Evolutionary conservation across 2,888 invertebrate species (phyloP), one percentile per base, ranked within the genome.

Genomic region (Ethmia dodecea): DNA sequence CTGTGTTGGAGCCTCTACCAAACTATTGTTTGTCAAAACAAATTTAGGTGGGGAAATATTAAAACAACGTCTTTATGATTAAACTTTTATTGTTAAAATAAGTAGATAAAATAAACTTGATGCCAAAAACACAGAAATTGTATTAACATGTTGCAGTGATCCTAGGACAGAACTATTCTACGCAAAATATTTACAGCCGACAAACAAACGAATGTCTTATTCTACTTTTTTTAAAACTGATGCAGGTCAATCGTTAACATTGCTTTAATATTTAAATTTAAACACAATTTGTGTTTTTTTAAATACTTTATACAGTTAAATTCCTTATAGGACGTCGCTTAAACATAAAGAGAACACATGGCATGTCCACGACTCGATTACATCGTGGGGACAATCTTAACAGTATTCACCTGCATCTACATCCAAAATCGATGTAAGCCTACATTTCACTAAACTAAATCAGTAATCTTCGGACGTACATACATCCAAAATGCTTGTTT

Each of bases 31-130:
- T n/a, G n/a, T n/a, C n/a, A n/a, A n/a, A n/a, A n/a, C n/a, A n/a
- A n/a, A n/a, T n/a, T n/a, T n/a, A n/a, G n/a, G n/a, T n/a, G n/a
- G n/a, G n/a, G n/a, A n/a, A n/a, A n/a, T n/a, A n/a, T n/a, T n/a
- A 22, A 22, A 22, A 22, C 26, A 26, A 26, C n/a, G n/a, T 26
- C 10, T 6, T 26, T 70, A 63, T 71, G 73, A 76, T 75, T 72
- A 72, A 77, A 72, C 60, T 73, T 84, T 84, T 84, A 78, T 84
- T 71, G 72, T 79, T 79, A 86, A 84, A 84, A 83, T 83, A 83
- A 83, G 81, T 84, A 80, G 78, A 81, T 84, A 81, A 86, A 84
- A 86, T 84, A 80, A 83, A 80, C 75, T 79, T 75, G 76, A 78
- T 76, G 78, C 71, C 68, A 74, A 76, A 74, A 84, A 81, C 79